Percentiles rank a stretch among this genome's conserved stretches.
phyloP scores from a whole-genome alignment of 2,888 invertebrate genomes.

The Philereme vetulata region DNA sequence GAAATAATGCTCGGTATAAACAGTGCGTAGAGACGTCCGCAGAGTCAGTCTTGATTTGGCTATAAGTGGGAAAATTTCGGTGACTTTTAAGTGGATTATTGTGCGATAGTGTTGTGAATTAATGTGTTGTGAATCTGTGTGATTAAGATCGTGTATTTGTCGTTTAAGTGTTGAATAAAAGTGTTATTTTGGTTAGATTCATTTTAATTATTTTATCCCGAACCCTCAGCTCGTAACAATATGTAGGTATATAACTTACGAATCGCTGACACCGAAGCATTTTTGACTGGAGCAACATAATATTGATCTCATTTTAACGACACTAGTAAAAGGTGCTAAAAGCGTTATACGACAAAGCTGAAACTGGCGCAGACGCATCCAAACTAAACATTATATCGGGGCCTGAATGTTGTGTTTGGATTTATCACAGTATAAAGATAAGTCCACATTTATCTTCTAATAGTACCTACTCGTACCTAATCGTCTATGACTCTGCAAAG shows the following conservation, averaged over 20 bases:
- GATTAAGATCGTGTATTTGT: no score
- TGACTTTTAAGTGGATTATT: no score
- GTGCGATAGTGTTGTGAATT: no score
- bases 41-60: no score
- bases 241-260: slow-evolving; percentile 27
- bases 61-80: no score
- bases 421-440: slow-evolving; percentile 31
- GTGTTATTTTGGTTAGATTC: no score
- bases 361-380: slow-evolving; percentile 2
- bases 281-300: slow-evolving; percentile 39
- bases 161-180: no score
- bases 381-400: slow-evolving; percentile 9
- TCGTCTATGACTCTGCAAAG: slow-evolving; percentile 23
- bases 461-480: slow-evolving; percentile 19
- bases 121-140: no score
- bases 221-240: no score
- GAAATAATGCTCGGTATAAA: no score
- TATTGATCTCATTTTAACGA: slow-evolving; percentile 44
- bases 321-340: slow-evolving; percentile 17
- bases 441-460: slow-evolving; percentile 29
- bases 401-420: slow-evolving; percentile 18
- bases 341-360: slow-evolving; percentile 22
- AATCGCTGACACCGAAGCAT: slow-evolving; percentile 22
- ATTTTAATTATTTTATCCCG: no score
- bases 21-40: no score